A percentile compares a stretch with the other conserved stretches of the same genome.
Evolutionary conservation across 2,113 vertebrate genomes (phyloP).

Genomic region (Rattus rattus): DNA sequence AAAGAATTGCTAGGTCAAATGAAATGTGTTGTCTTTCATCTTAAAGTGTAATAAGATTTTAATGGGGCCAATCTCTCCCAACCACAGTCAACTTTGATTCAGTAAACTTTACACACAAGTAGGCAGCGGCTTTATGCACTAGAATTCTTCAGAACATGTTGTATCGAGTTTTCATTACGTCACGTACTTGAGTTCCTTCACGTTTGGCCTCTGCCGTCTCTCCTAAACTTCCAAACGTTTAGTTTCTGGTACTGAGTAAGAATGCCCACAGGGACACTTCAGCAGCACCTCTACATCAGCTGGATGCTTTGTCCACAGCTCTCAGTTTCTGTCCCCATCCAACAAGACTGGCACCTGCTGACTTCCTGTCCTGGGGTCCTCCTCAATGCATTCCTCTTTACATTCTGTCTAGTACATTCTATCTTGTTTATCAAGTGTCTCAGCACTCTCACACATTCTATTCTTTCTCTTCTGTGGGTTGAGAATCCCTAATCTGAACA

Average conservation of each 20-base stretch:
- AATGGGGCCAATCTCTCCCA: constrained; percentile 36
- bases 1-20: background rate
- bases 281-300: background rate
- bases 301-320: background rate
- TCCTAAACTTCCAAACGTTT: background rate
- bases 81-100: constrained; percentile 55
- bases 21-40: constrained; percentile 54
- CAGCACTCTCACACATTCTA: background rate
- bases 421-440: background rate
- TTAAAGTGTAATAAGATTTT: constrained; percentile 60
- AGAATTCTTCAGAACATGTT: constrained; percentile 13
- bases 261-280: background rate
- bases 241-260: background rate
- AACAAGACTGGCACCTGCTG: background rate
- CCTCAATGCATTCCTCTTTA: background rate
- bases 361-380: background rate
- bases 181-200: background rate
- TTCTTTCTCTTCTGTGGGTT: background rate
- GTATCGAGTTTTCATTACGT: background rate
- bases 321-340: background rate
- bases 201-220: background rate
- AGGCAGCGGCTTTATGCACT: background rate
- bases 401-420: background rate
- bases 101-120: background rate
- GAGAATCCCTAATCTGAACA: background rate